Conservation (phyloP, 2,888 invertebrate species). For the Drosophila suboccidentalis region DNA sequence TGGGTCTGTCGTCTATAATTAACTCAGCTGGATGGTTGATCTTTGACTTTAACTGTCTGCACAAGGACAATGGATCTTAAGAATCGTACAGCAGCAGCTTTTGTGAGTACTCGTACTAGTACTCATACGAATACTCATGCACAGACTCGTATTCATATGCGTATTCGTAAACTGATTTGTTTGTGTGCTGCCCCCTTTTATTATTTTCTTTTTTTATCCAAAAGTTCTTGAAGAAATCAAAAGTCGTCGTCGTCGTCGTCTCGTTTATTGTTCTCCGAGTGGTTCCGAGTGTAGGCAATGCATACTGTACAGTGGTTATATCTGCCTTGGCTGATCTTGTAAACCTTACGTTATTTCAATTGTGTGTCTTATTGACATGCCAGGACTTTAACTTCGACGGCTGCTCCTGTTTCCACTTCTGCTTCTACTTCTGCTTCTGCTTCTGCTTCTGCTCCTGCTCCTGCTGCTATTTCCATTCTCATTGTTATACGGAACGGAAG, state of each 20-base stretch:
- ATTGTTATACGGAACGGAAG: conserved; percentile 62
- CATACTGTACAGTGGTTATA: conserved; percentile 41
- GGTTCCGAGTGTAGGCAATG: conserved; percentile 54
- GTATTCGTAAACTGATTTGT: conserved; percentile 30
- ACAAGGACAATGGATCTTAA: conserved; percentile 65
- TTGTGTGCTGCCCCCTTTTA: conserved; percentile 35
- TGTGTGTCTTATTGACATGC: conserved; percentile 79
- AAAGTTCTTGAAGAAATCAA: conserved; percentile 71
- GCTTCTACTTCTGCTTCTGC: conserved; percentile 1
- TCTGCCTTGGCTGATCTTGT: conserved; percentile 69
- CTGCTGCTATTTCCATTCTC: conserved; percentile 51
- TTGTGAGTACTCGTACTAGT: conserved; percentile 47
- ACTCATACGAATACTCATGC: conserved; percentile 6
- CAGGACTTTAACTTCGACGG: conserved; percentile 48
- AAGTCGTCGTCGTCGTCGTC: conserved; percentile 59
- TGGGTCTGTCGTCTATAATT: conserved; percentile 73
- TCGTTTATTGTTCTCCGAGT: conserved; percentile 49
- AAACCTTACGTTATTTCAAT: conserved; percentile 59
- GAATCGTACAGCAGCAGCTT: conserved; percentile 49
- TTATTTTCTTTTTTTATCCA: conserved; percentile 1
- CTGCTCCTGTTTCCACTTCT: conserved; percentile 16
- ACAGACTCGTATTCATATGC: not conserved
- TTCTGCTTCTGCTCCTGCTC: not conserved
- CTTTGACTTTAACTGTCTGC: conserved; percentile 78
- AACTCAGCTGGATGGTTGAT: conserved; percentile 81